Base-by-base conservation (phyloP, 2,888 invertebrate genomes). In the Drosophila paranaensis region DNA sequence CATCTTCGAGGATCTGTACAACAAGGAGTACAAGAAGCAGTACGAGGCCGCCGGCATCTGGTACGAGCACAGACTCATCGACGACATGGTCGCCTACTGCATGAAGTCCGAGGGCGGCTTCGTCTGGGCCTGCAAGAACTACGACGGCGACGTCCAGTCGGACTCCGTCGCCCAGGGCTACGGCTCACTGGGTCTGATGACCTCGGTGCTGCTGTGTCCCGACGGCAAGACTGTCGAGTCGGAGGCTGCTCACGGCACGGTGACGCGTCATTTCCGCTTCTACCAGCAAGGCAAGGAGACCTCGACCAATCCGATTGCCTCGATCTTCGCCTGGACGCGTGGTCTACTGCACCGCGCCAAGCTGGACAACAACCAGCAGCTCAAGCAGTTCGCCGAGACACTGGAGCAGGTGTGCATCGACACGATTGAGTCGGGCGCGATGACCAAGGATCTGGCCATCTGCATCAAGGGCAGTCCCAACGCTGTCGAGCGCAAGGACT, bases 101-200 rank as follows among this genome's bases (percentile, higher is more conserved):
- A 97, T 99, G 97, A 99, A 99, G 93, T 97, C 98, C 0, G 98
- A 98, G 88, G 99, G 99, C 80, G 99, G 99, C 46, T 99, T 99
- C 93, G 98, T 99, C 0, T 99, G 99, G 99, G 98, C 99, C 10
- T 99, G 99, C 93, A 99, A 99, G 93, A 99, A 99, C 93, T 99
- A 99, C 92, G 99, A 99, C 91, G 99, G 99, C 46, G 99, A 99
- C 93, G 99, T 99, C 0, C 99, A 99, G 93, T 98, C 98, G 0
- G 99, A 99, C 93, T 97, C 98, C 0, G 97, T 99, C 35, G 99
- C 99, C 69, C 99, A 99, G 93, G 99, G 98, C 39, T 97, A 96
- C 86, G 97, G 99, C 14, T 99, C 98, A 1, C 94, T 99, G 67
- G 99, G 99, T 80, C 94, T 99, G 82, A 99, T 99, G 99, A 99